These are phyloP conservation scores for Drosophila ogumai DNA, from an alignment of 1,140 invertebrate genomes.

Conservation along the genomic window DNA sequence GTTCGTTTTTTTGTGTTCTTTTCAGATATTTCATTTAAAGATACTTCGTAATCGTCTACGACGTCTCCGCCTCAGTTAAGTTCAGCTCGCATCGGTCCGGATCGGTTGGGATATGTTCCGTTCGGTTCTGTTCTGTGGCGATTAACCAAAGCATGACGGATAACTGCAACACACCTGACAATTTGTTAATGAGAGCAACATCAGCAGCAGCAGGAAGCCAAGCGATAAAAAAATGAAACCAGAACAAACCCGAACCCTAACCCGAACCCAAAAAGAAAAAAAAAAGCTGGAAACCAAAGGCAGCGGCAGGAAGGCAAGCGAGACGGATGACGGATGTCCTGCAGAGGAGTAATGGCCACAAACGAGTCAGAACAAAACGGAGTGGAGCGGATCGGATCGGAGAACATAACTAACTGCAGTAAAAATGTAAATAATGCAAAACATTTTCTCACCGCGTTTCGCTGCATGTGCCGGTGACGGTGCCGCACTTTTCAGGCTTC, in stretches of 20 bases:
- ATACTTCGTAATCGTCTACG: conserved; percentile 9
- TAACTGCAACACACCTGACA: conserved; percentile 77
- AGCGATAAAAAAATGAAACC: conserved; percentile 71
- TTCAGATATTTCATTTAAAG: conserved; percentile 7
- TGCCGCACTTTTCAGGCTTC: conserved; percentile 76
- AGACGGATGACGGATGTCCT: conserved; percentile 78
- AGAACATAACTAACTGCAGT: conserved; percentile 49
- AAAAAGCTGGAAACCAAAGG: conserved; percentile 55
- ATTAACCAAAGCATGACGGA: conserved; percentile 80
- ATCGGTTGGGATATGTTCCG: neutral
- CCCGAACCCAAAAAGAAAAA: conserved; percentile 10
- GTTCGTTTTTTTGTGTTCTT: conserved; percentile 1
- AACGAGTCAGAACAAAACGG: conserved; percentile 44
- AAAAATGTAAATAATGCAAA: conserved; percentile 83
- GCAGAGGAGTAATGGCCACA: conserved; percentile 54
- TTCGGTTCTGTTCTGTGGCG: conserved; percentile 57
- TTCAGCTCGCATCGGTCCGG: neutral
- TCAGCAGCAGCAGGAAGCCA: conserved; percentile 71
- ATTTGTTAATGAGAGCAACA: conserved; percentile 83
- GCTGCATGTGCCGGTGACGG: conserved; percentile 27
- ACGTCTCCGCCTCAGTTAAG: neutral
- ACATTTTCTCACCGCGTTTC: conserved; percentile 81
- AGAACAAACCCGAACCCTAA: conserved; percentile 14
- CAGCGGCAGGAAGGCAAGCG: conserved; percentile 74
- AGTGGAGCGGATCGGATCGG: conserved; percentile 24